Evolutionary conservation across 2,888 invertebrate genomes (phyloP).

Genomic region (Drosophila longiperda): DNA sequence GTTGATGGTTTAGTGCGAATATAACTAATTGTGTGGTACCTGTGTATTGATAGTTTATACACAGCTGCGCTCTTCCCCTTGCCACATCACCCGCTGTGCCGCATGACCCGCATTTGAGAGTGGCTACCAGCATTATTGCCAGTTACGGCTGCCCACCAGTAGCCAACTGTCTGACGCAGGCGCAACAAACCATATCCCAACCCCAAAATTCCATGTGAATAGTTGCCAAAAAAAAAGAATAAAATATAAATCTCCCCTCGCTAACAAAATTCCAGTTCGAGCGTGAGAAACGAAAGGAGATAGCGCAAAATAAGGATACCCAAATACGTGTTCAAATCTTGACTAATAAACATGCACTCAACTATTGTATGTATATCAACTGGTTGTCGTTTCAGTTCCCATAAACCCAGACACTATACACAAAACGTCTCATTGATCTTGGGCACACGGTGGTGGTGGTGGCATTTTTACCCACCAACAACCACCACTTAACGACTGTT

Average conservation of each 20-base stretch:
- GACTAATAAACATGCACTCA: conserved; percentile 3
- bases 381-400: conserved; percentile 58
- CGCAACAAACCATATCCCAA: conserved; percentile 16
- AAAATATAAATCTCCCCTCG: conserved; percentile 7
- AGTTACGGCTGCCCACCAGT: conserved; percentile 46
- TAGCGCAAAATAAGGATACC: conserved; percentile 19
- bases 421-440: conserved; percentile 38
- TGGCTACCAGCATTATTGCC: conserved; percentile 65
- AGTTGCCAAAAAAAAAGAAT: conserved; percentile 21
- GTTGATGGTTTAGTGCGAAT: neutral
- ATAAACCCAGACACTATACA: conserved; percentile 28
- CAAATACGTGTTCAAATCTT: conserved; percentile 3
- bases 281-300: conserved; percentile 59
- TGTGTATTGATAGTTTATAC: conserved; percentile 1
- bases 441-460: conserved; percentile 53
- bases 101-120: conserved; percentile 48
- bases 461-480: conserved; percentile 47
- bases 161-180: conserved; percentile 58
- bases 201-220: conserved; percentile 32
- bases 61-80: conserved; percentile 24
- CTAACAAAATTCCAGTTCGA: conserved; percentile 21
- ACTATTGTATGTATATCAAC: conserved; percentile 59
- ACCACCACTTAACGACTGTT: conserved; percentile 40
- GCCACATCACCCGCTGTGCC: neutral
- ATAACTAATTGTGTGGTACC: conserved; percentile 7